Percentiles rank a stretch among this genome's conserved stretches.
These are phyloP conservation scores for Cataglyphis albicans DNA, from an alignment of 2,888 invertebrate genomes.

Conservation along the genomic window DNA sequence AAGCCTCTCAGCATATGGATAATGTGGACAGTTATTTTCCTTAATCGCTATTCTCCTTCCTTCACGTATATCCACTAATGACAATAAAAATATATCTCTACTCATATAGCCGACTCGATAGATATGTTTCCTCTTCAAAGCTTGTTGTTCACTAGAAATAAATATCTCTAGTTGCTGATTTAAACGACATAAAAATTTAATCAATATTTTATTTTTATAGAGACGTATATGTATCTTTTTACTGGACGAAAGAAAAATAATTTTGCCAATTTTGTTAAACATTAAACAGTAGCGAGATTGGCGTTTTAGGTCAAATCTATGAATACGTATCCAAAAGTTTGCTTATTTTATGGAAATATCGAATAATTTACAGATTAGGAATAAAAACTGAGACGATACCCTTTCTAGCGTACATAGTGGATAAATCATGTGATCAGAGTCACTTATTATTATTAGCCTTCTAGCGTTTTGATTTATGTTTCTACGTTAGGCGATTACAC, in stretches of 20 bases:
- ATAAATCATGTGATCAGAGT: conserved; percentile 26
- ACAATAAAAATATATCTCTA: conserved; percentile 72
- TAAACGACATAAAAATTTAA: neutral
- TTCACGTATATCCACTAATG: conserved; percentile 57
- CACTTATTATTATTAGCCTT: conserved; percentile 20
- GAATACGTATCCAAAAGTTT: neutral
- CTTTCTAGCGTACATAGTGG: conserved; percentile 6
- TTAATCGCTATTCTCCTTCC: conserved; percentile 9
- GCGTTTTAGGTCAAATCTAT: neutral
- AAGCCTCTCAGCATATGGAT: conserved; percentile 53
- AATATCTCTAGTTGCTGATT: conserved; percentile 5
- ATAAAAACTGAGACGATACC: neutral
- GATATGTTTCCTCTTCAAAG: conserved; percentile 67
- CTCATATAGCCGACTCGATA: conserved; percentile 59
- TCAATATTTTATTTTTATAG: neutral
- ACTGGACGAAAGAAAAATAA: neutral
- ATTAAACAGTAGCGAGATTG: neutral
- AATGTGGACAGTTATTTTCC: conserved; percentile 52
- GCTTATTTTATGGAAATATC: neutral
- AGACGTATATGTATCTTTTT: neutral
- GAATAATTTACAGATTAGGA: neutral
- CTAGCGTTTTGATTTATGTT: conserved; percentile 43
- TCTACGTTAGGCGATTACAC: conserved; percentile 23
- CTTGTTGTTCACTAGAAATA: conserved; percentile 21
- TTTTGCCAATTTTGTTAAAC: conserved; percentile 21